These are phyloP conservation scores for Amblyopsis rosae DNA, from an alignment of 2,113 vertebrate species.

Conservation along the genomic window DNA sequence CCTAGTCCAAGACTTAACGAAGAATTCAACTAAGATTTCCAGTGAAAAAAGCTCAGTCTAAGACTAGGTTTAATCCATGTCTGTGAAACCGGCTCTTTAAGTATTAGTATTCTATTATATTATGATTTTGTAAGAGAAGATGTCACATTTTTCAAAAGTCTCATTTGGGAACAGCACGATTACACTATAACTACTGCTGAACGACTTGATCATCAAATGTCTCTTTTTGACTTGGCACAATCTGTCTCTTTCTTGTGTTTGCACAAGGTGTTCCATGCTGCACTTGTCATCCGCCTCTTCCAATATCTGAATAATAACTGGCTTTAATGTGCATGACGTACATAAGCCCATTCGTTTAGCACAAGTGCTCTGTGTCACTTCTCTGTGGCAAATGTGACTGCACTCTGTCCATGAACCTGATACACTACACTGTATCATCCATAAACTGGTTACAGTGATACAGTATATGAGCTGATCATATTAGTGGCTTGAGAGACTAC, in stretches of 20 bases:
- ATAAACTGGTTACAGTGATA: conserved; percentile 70
- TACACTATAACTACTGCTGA: conserved; percentile 8
- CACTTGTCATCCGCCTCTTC: conserved; percentile 16
- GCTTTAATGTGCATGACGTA: conserved; percentile 62
- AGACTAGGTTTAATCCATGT: no score
- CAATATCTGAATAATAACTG: conserved; percentile 49
- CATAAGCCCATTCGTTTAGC: conserved; percentile 65
- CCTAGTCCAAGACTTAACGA: no score
- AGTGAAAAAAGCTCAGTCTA: no score
- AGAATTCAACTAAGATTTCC: no score
- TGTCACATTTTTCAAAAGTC: not conserved
- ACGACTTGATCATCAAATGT: conserved; percentile 4
- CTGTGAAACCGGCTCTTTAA: not conserved
- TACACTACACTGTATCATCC: conserved; percentile 61
- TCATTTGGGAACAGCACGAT: conserved; percentile 3
- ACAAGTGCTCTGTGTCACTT: conserved; percentile 66
- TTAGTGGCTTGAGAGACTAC: conserved; percentile 49
- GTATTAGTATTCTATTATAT: not conserved
- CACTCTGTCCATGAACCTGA: conserved; percentile 63
- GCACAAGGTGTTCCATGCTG: conserved; percentile 17
- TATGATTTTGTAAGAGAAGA: not conserved
- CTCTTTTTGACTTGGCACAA: not conserved
- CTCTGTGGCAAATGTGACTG: conserved; percentile 66
- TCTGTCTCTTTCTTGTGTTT: not conserved
- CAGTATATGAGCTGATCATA: conserved; percentile 64